Percentiles rank a stretch among this genome's conserved stretches.
Conservation (phyloP, 2,113 vertebrate genomes). For the Athene cunicularia region DNA sequence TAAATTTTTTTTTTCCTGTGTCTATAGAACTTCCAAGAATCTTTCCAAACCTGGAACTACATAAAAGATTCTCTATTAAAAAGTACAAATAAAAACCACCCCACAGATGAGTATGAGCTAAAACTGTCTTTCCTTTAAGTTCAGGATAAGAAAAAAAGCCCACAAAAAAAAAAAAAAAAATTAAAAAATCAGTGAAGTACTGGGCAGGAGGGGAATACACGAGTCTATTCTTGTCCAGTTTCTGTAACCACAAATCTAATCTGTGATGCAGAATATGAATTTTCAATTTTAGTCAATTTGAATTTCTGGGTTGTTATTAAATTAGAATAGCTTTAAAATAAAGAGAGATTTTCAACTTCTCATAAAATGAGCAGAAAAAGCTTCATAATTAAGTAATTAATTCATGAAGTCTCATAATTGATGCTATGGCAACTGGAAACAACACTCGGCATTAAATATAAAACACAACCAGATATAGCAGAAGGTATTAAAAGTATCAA, state of each 20-base stretch:
- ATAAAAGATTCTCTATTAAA: not conserved
- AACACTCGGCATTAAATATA: not conserved
- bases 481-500: not conserved
- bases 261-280: not conserved
- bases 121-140: not conserved
- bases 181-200: not conserved
- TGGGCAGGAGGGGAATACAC: accelerated
- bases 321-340: not conserved
- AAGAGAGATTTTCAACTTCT: not conserved
- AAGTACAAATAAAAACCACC: not conserved
- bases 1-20: not conserved
- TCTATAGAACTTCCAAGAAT: not conserved
- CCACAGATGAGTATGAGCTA: not conserved
- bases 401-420: not conserved
- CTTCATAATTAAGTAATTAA: not conserved
- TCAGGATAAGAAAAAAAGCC: not conserved
- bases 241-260: not conserved
- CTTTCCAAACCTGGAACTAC: not conserved
- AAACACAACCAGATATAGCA: not conserved
- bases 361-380: not conserved
- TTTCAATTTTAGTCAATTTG: not conserved
- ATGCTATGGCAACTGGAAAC: not conserved
- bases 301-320: not conserved
- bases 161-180: not conserved
- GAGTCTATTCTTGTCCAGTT: not conserved